These are phyloP conservation scores for Geotrypetes seraphini DNA, from an alignment of 2,797 vertebrate genomes.

Conservation along the genomic window DNA sequence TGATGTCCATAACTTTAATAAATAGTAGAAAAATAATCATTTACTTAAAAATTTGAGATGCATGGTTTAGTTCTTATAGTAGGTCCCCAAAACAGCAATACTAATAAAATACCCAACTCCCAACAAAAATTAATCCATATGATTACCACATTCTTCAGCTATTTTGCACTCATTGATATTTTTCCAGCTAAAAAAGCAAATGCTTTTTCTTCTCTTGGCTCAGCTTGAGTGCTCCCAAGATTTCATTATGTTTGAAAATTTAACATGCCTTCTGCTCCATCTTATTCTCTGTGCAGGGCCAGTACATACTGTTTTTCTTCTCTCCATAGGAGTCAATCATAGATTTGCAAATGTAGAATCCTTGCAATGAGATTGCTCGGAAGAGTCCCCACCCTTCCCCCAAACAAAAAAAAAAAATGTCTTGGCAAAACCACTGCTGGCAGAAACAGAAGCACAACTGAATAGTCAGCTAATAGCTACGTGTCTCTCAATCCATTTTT, in stretches of 20 bases:
- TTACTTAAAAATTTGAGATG: constrained; percentile 70
- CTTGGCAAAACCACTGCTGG: background rate
- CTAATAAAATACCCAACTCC: constrained; percentile 6
- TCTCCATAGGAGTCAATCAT: constrained; percentile 16
- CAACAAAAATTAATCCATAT: background rate
- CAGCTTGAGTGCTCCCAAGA: constrained; percentile 19
- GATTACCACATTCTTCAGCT: background rate
- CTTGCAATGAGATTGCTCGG: background rate
- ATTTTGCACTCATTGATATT: constrained; percentile 16
- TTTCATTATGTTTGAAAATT: constrained; percentile 24
- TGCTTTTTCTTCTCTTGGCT: constrained; percentile 33
- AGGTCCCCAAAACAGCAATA: constrained; percentile 6
- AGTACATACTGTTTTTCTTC: constrained; percentile 15
- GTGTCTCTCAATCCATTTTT: no score
- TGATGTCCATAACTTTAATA: constrained; percentile 73
- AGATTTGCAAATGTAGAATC: background rate
- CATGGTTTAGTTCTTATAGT: constrained; percentile 35
- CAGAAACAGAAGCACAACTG: background rate
- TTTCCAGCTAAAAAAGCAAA: constrained; percentile 43
- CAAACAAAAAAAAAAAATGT: no score
- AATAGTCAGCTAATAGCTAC: no score
- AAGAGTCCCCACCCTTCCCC: no score
- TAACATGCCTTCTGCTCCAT: constrained; percentile 21
- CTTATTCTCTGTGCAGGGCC: constrained; percentile 17
- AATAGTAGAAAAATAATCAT: constrained; percentile 99